These are phyloP conservation scores for Prolemur simus DNA, from an alignment of 2,113 vertebrate genomes.

Conservation along the genomic window DNA sequence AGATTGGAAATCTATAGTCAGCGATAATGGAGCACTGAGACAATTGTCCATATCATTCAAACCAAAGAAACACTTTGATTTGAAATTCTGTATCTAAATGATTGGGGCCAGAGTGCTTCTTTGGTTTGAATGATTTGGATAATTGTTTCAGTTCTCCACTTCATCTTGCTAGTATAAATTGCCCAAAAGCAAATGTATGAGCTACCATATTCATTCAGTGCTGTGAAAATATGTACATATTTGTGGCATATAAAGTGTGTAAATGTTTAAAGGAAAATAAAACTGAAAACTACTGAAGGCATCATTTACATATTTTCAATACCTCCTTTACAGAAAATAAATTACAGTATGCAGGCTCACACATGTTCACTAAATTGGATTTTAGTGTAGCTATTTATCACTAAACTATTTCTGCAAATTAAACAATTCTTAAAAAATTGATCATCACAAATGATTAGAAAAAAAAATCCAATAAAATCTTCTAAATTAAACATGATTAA, in stretches of 20 bases:
- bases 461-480: conserved; percentile 41
- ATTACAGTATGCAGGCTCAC: conserved; percentile 52
- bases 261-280: conserved; percentile 68
- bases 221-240: conserved; percentile 33
- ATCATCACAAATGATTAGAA: conserved; percentile 32
- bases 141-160: conserved; percentile 60
- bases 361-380: conserved; percentile 64
- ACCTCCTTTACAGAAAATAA: conserved; percentile 63
- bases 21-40: conserved; percentile 47
- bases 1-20: conserved; percentile 67
- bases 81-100: conserved; percentile 65
- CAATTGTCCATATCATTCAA: conserved; percentile 61
- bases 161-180: conserved; percentile 54
- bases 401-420: conserved; percentile 62
- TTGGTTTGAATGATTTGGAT: conserved; percentile 62
- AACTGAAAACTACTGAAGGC: conserved; percentile 44
- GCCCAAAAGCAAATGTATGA: conserved; percentile 20
- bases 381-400: conserved; percentile 65
- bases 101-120: conserved; percentile 56
- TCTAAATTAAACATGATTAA: conserved; percentile 17
- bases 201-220: conserved; percentile 1
- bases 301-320: conserved; percentile 74
- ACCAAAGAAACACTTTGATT: conserved; percentile 73
- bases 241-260: conserved; percentile 55
- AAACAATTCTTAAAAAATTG: conserved; percentile 46